A percentile compares a stretch with the other conserved stretches of the same genome.
phyloP scores from a whole-genome alignment of 2,797 vertebrate genomes.

The Halcyon badia region DNA sequence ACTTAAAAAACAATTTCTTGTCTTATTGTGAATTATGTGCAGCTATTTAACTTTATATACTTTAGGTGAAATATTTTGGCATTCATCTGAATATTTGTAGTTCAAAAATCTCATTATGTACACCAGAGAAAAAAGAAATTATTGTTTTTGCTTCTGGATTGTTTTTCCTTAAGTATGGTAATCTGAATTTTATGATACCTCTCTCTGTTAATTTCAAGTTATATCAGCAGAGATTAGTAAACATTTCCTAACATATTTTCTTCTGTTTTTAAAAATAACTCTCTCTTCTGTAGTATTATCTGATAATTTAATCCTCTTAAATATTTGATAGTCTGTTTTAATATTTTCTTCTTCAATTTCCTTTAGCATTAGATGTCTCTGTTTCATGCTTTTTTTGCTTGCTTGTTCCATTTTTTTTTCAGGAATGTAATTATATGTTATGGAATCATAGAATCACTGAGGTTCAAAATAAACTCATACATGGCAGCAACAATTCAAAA shows the following conservation, averaged over 20 bases:
- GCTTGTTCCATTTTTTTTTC: rapidly evolving
- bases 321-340: rapidly evolving
- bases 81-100: neutral
- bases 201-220: neutral
- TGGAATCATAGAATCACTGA: too few species aligned
- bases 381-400: rapidly evolving
- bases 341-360: neutral
- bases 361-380: neutral
- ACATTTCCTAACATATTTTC: neutral
- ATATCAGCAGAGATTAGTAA: neutral
- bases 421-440: neutral
- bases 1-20: neutral
- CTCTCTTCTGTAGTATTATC: neutral
- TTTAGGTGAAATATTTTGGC: neutral
- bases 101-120: neutral
- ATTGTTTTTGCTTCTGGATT: neutral
- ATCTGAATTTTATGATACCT: neutral
- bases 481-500: neutral
- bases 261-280: neutral
- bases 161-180: neutral
- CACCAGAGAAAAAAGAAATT: neutral
- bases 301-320: neutral
- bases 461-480: neutral
- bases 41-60: neutral
- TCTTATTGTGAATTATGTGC: neutral